Conservation (phyloP, 2,113 vertebrate species). For the Dermatemys mawii region DNA sequence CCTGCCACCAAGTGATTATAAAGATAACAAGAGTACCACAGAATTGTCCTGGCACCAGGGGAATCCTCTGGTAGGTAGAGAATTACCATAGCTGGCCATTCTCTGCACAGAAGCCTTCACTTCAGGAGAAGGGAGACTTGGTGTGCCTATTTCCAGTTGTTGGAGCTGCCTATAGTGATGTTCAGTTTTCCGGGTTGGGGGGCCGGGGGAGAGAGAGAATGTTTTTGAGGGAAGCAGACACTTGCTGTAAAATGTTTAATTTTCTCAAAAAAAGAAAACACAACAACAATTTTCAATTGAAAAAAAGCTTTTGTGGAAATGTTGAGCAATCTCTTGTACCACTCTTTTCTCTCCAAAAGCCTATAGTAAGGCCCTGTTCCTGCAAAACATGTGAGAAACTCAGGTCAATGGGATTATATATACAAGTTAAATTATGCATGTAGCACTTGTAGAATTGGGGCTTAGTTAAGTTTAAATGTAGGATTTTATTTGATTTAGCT, state of each 20-base stretch:
- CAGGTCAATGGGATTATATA: background rate
- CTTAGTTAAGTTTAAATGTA: background rate
- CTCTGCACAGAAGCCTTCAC: background rate
- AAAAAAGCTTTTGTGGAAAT: too few species aligned
- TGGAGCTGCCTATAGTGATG: background rate
- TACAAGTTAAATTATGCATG: background rate
- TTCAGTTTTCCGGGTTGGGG: background rate
- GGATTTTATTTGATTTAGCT: background rate
- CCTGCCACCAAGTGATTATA: too few species aligned
- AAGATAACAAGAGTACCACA: too few species aligned
- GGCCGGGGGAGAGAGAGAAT: background rate
- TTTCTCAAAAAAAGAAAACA: too few species aligned
- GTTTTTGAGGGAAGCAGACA: background rate
- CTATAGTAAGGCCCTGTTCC: background rate
- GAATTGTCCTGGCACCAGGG: too few species aligned
- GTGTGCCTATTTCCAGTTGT: background rate
- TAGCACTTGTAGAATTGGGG: background rate
- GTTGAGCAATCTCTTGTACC: too few species aligned
- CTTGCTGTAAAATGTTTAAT: too few species aligned
- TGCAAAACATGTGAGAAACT: background rate
- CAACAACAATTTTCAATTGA: too few species aligned
- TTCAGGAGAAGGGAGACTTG: accelerated
- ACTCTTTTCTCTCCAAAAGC: too few species aligned
- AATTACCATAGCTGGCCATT: background rate
- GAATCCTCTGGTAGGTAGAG: too few species aligned